Evolutionary conservation across 2,113 vertebrate genomes (phyloP), one percentile per base, ranked within the genome.

Genomic region (Alouatta palliata): DNA sequence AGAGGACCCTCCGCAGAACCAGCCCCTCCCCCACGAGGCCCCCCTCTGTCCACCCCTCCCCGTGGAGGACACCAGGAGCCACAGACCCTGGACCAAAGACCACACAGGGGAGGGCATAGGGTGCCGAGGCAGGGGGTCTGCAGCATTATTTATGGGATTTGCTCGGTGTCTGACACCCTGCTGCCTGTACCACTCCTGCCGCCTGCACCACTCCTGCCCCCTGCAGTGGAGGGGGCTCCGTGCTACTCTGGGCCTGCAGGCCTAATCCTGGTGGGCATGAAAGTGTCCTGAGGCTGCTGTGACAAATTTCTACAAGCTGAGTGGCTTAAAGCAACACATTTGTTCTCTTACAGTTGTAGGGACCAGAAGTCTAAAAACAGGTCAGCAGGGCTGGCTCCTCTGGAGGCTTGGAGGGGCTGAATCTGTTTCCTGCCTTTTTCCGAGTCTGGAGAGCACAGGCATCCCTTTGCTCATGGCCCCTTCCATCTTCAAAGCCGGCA

Each of bases 331-430:
- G 9, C 37, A n/a, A 25, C 20, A 6, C 11, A 23, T 13, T 7
- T 12, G 4, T 45, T n/a, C 52, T 45, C n/a, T n/a, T 5, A n/a
- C 1, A 7, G 12, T 4, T 2, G 6, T 6, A 30, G 43, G 35
- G 37, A 7, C 6, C 32, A 8, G 32, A 8, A 30, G 5, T 23
- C 27, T 70, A 4, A 4, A 49, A 20, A 2, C 1, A 7, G 58
- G 58, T 16, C 14, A 19, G 1, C n/a, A 0, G 25, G 2, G 19
- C 27, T 3, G 4, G 52, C 4, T 16, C 45, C 58, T 45, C 3
- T 4, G 14, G 37, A 37, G 52, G 47, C 35, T 27, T 2, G 47
- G 14, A 4, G 2, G 8, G 54, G 19, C 13, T 25, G 12, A 6
- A 12, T 3, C 5, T 1, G 10, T 20, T 1, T 8, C 21, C 25